Evolutionary conservation across 2,113 vertebrate genomes (phyloP), one percentile per base, ranked within the genome.

Genomic region (Manacus vitellinus): DNA sequence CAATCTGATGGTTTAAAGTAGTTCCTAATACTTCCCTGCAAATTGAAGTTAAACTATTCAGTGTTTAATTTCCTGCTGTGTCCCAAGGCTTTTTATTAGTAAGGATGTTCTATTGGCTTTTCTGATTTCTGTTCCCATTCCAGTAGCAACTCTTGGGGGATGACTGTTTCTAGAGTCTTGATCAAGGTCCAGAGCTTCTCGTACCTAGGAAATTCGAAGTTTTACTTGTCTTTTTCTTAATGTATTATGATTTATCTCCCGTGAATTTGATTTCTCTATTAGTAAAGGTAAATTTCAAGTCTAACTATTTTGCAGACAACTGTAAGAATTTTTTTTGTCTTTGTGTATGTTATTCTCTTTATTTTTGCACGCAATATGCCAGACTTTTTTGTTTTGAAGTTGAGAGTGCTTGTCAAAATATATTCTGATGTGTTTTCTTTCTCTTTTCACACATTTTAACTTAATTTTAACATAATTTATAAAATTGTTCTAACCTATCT

Each of bases 1-100:
- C 2, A 1, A 66, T 71, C 37, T 90, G n/a, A 31, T 85, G 52
- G 18, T 88, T 97, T 94, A 92, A 94, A 97, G 52, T 83, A 70
- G 15, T 49, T 77, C 63, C 37, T 91, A 82, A 91, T 79, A 93
- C 39, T 81, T 91, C 55, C 24, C 51, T 91, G 59, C 63, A 85
- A 94, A 89, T 51, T 89, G 18, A 74, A 93, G 47, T 74, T 81
- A 46, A 77, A 56, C 46, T 93, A 19, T 87, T 91, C 91, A 66
- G 52, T 91, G 73, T 72, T 73, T 83, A 91, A 88, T 96, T 85
- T 94, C 43, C 88, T 96, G 16, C 62, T 65, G 18, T 84, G 35
- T 68, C 49, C 33, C 35, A 71, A 89, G 59, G 51, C 30, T 78
- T 95, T 80, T 74, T 84, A 66, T 95, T 46, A 61, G 59, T 83